Conservation (phyloP, 2,888 invertebrate species). For the Drosophila recens region DNA sequence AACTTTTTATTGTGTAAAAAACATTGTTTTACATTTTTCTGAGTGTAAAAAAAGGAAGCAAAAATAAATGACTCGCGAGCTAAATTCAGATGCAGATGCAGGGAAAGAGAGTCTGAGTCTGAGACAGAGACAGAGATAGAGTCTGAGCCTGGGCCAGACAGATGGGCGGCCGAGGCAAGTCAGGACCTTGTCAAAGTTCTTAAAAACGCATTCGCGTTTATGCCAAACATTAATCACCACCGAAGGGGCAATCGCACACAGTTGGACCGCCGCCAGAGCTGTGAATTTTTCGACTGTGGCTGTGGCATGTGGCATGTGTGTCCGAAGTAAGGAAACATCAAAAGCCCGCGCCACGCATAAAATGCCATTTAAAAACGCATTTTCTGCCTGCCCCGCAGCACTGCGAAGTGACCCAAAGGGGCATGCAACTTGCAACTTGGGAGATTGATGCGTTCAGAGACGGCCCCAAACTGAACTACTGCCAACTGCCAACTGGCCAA, state of each 20-base stretch:
- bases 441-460: constrained; percentile 79
- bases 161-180: constrained; percentile 66
- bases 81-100: not conserved
- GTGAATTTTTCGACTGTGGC: constrained; percentile 71
- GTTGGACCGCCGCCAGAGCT: constrained; percentile 60
- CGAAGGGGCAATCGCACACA: constrained; percentile 25
- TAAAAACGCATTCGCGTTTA: constrained; percentile 81
- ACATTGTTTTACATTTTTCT: too few species aligned
- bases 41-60: constrained; percentile 45
- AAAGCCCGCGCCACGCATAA: constrained; percentile 80
- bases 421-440: constrained; percentile 51
- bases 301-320: constrained; percentile 65
- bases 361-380: constrained; percentile 83
- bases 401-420: constrained; percentile 54
- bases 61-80: constrained; percentile 58
- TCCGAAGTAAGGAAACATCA: constrained; percentile 61
- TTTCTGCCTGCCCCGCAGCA: constrained; percentile 64
- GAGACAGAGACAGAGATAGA: not conserved
- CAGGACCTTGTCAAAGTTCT: constrained; percentile 82
- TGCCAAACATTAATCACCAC: constrained; percentile 81
- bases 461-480: constrained; percentile 67
- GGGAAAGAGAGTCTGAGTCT: not conserved
- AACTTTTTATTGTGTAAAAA: too few species aligned
- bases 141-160: constrained; percentile 49
- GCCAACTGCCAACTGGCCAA: constrained; percentile 37